Percentiles rank a stretch among this genome's conserved stretches.
phyloP scores from a whole-genome alignment of 2,888 invertebrate species.

The Eurytoma adleriae region DNA sequence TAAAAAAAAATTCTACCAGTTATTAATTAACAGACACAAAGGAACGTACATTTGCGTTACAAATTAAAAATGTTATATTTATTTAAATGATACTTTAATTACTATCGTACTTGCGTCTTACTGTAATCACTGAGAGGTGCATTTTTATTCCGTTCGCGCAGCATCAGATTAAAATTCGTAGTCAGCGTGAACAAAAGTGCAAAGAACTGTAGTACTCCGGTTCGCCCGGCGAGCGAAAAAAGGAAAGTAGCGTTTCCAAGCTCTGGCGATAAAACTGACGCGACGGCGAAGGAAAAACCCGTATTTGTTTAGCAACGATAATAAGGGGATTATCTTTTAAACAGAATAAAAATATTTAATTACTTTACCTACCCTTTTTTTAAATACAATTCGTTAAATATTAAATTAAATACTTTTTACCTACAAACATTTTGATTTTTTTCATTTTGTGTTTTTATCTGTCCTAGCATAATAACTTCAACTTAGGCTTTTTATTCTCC shows the following conservation, averaged over 20 bases:
- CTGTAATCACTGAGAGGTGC: conserved; percentile 19
- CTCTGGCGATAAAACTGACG: conserved; percentile 32
- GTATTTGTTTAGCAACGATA: conserved; percentile 9
- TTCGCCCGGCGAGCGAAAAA: background rate
- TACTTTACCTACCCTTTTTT: too few relatives aligned
- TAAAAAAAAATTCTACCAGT: too few relatives aligned
- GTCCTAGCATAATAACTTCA: too few relatives aligned
- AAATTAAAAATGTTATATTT: too few relatives aligned
- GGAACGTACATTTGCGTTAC: too few relatives aligned
- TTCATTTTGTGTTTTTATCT: too few relatives aligned
- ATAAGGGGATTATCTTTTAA: conserved; percentile 25
- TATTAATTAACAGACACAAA: too few relatives aligned
- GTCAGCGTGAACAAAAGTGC: conserved; percentile 21
- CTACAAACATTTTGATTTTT: too few relatives aligned
- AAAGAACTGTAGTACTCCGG: conserved; percentile 13
- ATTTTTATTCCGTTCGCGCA: conserved; percentile 34
- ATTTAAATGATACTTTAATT: too few relatives aligned
- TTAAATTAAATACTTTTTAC: too few relatives aligned
- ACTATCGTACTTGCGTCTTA: background rate
- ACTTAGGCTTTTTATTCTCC: too few relatives aligned
- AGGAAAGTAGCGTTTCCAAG: conserved; percentile 2
- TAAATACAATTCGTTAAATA: too few relatives aligned
- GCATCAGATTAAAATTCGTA: conserved; percentile 45
- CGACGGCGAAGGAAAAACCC: conserved; percentile 19
- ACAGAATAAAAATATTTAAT: background rate